Evolutionary conservation across 2,888 invertebrate species (phyloP), one percentile per base, ranked within the genome.

Genomic region (Tuberolachnus salignus): DNA sequence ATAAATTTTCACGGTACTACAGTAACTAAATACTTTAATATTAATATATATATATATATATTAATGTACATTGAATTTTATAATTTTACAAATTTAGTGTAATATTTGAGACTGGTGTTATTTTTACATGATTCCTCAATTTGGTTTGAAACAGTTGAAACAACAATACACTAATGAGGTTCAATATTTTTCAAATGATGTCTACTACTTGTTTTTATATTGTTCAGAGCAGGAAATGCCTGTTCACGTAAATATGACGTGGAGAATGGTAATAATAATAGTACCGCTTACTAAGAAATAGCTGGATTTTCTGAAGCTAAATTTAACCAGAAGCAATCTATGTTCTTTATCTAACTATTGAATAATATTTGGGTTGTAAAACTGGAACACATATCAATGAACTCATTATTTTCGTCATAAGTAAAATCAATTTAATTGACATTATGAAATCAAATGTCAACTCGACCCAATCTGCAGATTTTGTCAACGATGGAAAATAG

Each of bases 401-500:
- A 61, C n/a, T 42, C 42, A 42, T 61, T 42, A 10, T 61, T 61
- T 61, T 61, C 19, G 42, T 19, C 3, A 64, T 46, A 46, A 46
- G 44, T 64, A 46, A 64, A 16, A 64, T 21, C 9, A 46, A 46
- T 44, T 64, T 64, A 14, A 46, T 66, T 16, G 3, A 23, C 10
- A 23, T 66, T 66, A 46, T 23, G 9, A 66, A 66, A 66, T 49
- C 46, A 46, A 66, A 66, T 66, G 64, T 21, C 64, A 66, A 59
- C 46, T 21, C 46, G 6, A 26, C 57, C 46, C 61, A 44, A 72
- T 49, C 59, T 46, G 72, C 46, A 61, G 21, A 23, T 21, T 9
- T 55, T 49, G 23, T 49, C 23, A 72, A 57, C 1, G 44, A 55
- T 44, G 72, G 16, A 57, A 72, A 72, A 72, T 72, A 72, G 21